phyloP scores from a whole-genome alignment of 2,113 vertebrate species.

The Salvelinus sp. region DNA sequence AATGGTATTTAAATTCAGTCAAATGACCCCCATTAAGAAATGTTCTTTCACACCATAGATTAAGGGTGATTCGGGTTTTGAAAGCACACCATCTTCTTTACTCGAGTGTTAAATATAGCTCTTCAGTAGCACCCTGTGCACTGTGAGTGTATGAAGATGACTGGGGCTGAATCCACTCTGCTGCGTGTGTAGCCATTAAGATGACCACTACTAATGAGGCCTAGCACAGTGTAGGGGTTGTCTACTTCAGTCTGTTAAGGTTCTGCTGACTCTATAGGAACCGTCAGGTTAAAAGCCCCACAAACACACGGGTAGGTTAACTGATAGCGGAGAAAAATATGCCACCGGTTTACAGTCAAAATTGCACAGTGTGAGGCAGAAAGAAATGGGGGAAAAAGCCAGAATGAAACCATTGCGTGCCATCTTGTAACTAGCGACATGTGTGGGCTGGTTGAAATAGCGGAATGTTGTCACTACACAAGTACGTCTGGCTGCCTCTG shows the following conservation, averaged over 20 bases:
- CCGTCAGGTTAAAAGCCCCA: constrained; percentile 70
- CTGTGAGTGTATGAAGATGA: constrained; percentile 46
- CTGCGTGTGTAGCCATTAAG: constrained; percentile 25
- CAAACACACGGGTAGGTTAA: constrained; percentile 64
- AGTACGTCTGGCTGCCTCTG: constrained; percentile 68
- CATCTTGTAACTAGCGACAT: constrained; percentile 44
- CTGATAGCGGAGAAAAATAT: constrained; percentile 39
- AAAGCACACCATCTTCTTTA: constrained; percentile 26
- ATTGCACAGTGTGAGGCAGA: neutral
- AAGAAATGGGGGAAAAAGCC: constrained; percentile 34
- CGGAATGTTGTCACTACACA: constrained; percentile 7
- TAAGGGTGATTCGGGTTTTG: neutral
- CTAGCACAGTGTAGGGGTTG: constrained; percentile 60
- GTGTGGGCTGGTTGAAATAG: constrained; percentile 50
- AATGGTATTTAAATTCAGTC: neutral
- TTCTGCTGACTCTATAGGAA: constrained; percentile 73
- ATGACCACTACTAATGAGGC: constrained; percentile 49
- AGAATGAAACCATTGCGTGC: constrained; percentile 54
- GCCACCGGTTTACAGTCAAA: neutral
- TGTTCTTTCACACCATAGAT: neutral
- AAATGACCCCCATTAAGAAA: neutral
- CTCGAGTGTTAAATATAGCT: constrained; percentile 42
- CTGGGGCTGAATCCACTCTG: constrained; percentile 42
- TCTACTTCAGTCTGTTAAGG: constrained; percentile 81
- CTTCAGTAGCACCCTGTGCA: constrained; percentile 18